Evolutionary conservation across 2,888 invertebrate genomes (phyloP).

Genomic region (Adineta ricciae): DNA sequence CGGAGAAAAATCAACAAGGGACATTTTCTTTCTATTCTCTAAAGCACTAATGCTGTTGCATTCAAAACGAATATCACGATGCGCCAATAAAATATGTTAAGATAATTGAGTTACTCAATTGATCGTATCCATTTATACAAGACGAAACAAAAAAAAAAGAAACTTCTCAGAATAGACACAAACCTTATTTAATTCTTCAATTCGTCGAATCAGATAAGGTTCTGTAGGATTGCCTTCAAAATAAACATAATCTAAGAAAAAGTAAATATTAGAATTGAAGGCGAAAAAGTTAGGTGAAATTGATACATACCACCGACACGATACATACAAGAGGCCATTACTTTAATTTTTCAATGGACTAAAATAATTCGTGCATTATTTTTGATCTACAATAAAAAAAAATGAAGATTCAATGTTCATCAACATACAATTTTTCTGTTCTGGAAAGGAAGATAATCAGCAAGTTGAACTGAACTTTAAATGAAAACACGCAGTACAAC

Average conservation of each 20-base stretch:
- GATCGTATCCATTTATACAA: neutral
- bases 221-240: constrained; percentile 10
- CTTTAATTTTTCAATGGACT: neutral
- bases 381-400: neutral
- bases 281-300: neutral
- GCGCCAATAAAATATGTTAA: neutral
- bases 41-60: neutral
- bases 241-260: constrained; percentile 24
- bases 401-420: neutral
- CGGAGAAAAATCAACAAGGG: neutral
- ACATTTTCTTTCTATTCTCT: neutral
- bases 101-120: neutral
- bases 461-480: neutral
- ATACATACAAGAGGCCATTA: constrained; percentile 4
- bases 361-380: neutral
- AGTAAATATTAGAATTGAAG: too few relatives aligned
- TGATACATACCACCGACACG: neutral
- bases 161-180: neutral
- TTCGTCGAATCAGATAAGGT: constrained; percentile 21
- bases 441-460: neutral
- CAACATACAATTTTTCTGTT: neutral
- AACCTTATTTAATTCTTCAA: constrained; percentile 24
- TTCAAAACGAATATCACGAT: neutral
- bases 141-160: neutral
- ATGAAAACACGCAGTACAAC: neutral